Conservation (phyloP, 2,113 vertebrate genomes). For the Gopherus flavomarginatus region DNA sequence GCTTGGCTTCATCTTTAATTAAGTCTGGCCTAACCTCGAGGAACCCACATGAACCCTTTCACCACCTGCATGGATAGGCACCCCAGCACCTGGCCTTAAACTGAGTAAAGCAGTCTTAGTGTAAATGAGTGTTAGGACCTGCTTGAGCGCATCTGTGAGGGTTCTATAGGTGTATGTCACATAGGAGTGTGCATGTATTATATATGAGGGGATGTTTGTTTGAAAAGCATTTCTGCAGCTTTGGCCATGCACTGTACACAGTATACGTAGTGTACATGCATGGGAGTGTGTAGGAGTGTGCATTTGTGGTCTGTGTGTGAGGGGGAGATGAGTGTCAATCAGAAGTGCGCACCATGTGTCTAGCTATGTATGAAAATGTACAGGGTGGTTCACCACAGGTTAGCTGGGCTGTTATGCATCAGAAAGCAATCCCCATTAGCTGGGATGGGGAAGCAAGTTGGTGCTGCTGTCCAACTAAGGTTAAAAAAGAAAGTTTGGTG, state of each 20-base stretch:
- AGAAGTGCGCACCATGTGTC: background rate
- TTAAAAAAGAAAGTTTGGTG: background rate
- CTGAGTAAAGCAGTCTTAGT: background rate
- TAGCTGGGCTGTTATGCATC: background rate
- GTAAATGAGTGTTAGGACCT: fast-evolving
- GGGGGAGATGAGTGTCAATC: background rate
- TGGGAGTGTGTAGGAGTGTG: background rate
- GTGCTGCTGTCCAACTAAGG: background rate
- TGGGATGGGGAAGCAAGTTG: background rate
- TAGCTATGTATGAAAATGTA: background rate
- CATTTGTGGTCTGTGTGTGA: background rate
- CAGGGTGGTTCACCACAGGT: background rate
- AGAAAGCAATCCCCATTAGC: background rate
- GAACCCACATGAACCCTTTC: background rate
- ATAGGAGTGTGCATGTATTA: background rate
- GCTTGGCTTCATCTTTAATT: background rate
- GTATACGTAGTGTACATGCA: background rate
- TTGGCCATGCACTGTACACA: background rate
- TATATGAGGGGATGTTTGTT: background rate
- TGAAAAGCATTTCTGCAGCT: background rate
- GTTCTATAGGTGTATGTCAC: background rate
- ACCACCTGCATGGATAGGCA: background rate
- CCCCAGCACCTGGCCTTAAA: background rate
- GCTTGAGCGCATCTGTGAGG: background rate
- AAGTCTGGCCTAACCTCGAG: background rate